Base-by-base conservation (phyloP, 1,140 invertebrate species). In the Popillia japonica region DNA sequence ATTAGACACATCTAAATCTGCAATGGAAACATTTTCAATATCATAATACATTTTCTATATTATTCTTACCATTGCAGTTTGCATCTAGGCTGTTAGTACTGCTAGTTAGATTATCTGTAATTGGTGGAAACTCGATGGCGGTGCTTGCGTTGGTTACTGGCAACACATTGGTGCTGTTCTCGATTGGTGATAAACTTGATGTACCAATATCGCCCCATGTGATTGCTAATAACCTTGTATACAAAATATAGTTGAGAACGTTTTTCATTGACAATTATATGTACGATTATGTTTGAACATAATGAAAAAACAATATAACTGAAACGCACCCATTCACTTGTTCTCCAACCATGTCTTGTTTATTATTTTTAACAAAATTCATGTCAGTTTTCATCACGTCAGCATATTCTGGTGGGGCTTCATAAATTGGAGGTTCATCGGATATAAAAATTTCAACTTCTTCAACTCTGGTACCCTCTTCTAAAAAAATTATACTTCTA, bases 321-420 rank as follows among this genome's bases (percentile, higher is more conserved):
- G 55, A 41, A 11, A 42, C 40, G 17, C n/a, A 72, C 40, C 55
- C 48, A 17, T 72, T 78, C 27, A 72, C 11, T 17, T 75, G 42
- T 8, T 27, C 34, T 40, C 14, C 48, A 55, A 55, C n/a, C 40
- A 20, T 11, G 11, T 48, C 72, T 27, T 73, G 44, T 75, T 34
- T 8, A 23, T 17, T 34, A n/a, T 41, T 78, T 40, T 48, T 73
- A 6, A 23, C 20, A 17, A 55, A 23, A 59, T 77, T 78, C 79
- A 81, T 22, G 22, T 72, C 75, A 40, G 20, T 68, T 78, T 93
- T 92, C 10, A 93, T 89, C 7, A 93, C 89, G 75, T 93, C 92
- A 40, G 92, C 91, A 79, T 94, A 94, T 76, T 92, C 90, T 0
- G 92, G 92, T 0, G 92, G 92, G 7, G 91, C 90, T 82, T 94